phyloP scores from a whole-genome alignment of 2,888 invertebrate genomes.

The Galerucella nymphaeae region DNA sequence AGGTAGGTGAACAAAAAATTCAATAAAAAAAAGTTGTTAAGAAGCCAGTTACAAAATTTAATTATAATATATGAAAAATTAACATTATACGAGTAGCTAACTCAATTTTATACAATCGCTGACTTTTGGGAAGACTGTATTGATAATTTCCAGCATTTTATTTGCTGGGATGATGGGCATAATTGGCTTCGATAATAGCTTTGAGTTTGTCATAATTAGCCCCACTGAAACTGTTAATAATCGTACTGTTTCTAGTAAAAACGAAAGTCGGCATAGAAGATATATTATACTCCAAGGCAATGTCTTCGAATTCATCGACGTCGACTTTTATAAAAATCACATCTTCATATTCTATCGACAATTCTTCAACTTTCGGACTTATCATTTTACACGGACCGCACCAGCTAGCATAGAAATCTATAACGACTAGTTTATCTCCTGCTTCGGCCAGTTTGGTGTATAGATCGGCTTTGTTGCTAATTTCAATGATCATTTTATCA shows the following conservation, averaged over 20 bases:
- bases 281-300: conserved; percentile 82
- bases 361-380: conserved; percentile 81
- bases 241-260: conserved; percentile 79
- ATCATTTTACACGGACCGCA: conserved; percentile 94
- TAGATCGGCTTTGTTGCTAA: conserved; percentile 73
- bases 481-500: conserved; percentile 21
- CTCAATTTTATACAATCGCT: too few relatives aligned
- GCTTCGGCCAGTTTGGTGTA: conserved; percentile 77
- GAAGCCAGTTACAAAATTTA: too few relatives aligned
- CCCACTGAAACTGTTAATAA: conserved; percentile 80
- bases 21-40: too few relatives aligned
- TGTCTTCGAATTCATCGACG: conserved; percentile 88
- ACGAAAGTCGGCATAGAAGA: conserved; percentile 92
- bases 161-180: background rate
- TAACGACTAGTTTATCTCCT: conserved; percentile 82
- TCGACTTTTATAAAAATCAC: conserved; percentile 71
- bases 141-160: background rate
- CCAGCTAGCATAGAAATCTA: conserved; percentile 94
- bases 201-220: conserved; percentile 80
- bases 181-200: conserved; percentile 69
- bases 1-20: too few relatives aligned
- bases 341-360: conserved; percentile 72
- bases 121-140: conserved; percentile 64
- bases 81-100: too few relatives aligned
- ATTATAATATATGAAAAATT: too few relatives aligned